phyloP scores from a whole-genome alignment of 2,888 invertebrate genomes.

The Lysandra coridon region DNA sequence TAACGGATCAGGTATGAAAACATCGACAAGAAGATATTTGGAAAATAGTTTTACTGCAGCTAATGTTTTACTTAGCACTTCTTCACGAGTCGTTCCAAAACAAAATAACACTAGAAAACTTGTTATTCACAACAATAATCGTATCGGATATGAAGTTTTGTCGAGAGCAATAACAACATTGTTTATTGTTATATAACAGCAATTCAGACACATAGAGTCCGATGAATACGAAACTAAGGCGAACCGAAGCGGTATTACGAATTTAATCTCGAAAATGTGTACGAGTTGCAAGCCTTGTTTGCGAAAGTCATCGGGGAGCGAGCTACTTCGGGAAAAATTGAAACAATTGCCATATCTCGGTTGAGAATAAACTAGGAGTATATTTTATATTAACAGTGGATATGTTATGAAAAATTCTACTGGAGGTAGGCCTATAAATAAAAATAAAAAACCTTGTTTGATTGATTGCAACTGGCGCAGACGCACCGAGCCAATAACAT shows the following conservation, averaged over 20 bases:
- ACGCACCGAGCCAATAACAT: neutral
- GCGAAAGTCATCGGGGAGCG: constrained; percentile 51
- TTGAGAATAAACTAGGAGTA: constrained; percentile 18
- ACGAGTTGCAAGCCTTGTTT: constrained; percentile 69
- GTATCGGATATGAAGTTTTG: constrained; percentile 18
- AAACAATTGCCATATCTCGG: constrained; percentile 39
- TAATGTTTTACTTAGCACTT: neutral
- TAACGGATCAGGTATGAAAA: no score
- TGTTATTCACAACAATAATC: constrained; percentile 25
- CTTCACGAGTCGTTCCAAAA: neutral
- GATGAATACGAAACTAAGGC: constrained; percentile 62
- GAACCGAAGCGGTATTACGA: constrained; percentile 71
- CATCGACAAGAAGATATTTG: neutral
- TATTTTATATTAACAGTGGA: neutral
- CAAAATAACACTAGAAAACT: constrained; percentile 19
- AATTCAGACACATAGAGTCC: constrained; percentile 40
- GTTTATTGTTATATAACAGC: constrained; percentile 47
- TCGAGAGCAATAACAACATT: constrained; percentile 19
- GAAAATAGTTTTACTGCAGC: neutral
- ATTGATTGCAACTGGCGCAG: neutral
- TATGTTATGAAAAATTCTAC: neutral
- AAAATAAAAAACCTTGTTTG: neutral
- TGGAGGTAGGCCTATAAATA: no score
- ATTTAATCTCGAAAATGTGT: constrained; percentile 79
- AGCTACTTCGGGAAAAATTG: constrained; percentile 42